A percentile compares a stretch with the other conserved stretches of the same genome.
Evolutionary conservation across 2,888 invertebrate genomes (phyloP).

Genomic region (Tipula vernalis): DNA sequence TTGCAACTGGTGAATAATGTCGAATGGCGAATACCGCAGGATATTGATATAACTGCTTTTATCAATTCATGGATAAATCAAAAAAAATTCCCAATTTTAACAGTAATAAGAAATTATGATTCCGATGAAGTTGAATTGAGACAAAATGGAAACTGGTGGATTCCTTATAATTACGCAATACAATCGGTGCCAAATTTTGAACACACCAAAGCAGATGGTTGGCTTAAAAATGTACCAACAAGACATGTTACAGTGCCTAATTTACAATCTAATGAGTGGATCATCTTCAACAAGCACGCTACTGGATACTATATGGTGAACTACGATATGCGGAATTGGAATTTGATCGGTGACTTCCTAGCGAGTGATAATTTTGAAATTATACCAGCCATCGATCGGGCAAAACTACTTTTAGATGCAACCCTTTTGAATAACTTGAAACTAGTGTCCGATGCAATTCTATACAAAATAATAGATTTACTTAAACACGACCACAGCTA

Average conservation of each 20-base stretch:
- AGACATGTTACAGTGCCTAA: neutral
- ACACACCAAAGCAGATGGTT: neutral
- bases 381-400: neutral
- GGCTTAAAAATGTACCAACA: neutral
- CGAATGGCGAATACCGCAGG: neutral
- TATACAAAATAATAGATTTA: neutral
- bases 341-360: conserved; percentile 16
- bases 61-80: neutral
- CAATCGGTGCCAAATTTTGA: neutral
- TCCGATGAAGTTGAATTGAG: neutral
- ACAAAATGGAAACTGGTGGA: neutral
- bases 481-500: neutral
- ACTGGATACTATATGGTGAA: conserved; percentile 48
- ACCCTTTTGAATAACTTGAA: neutral
- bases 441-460: neutral
- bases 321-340: conserved; percentile 57
- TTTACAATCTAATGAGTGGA: conserved; percentile 24
- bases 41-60: neutral
- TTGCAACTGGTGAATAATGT: neutral
- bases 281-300: conserved; percentile 31
- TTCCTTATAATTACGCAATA: neutral
- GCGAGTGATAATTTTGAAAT: neutral
- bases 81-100: neutral
- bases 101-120: neutral
- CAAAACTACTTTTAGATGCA: neutral